Percentiles rank a stretch among this genome's conserved stretches.
These are phyloP conservation scores for Spilarctia lutea DNA, from an alignment of 2,888 invertebrate species.

Conservation along the genomic window DNA sequence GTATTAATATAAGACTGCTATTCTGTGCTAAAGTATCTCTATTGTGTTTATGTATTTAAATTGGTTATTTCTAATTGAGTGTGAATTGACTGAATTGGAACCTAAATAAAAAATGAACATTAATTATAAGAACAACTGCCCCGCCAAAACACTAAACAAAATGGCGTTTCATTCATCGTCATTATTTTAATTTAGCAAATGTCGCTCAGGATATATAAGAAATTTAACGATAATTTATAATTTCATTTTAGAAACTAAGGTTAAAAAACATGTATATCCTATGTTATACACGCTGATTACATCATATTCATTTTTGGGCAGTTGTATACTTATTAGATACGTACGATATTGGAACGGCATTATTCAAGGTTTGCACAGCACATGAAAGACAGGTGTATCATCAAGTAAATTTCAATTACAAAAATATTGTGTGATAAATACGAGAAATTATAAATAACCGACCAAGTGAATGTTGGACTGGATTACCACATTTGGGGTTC, in stretches of 20 bases:
- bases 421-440: neutral
- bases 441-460: neutral
- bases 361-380: neutral
- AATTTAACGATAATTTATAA: neutral
- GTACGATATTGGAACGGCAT: neutral
- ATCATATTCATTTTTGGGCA: too few species aligned
- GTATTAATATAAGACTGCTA: slow-evolving; percentile 64
- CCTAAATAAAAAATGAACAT: slow-evolving; percentile 5
- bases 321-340: neutral
- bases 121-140: neutral
- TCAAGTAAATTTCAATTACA: neutral
- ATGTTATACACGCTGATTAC: too few species aligned
- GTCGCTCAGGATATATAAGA: too few species aligned
- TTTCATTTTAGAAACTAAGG: too few species aligned
- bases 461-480: neutral
- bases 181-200: neutral
- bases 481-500: neutral
- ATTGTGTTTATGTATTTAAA: slow-evolving; percentile 11
- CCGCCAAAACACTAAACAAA: neutral
- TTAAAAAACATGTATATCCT: too few species aligned
- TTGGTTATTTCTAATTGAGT: slow-evolving; percentile 19
- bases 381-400: neutral
- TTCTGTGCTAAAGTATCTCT: slow-evolving; percentile 22
- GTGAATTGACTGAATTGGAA: slow-evolving; percentile 16
- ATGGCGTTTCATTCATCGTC: too few species aligned